These are phyloP conservation scores for Antheraea yamamai DNA, from an alignment of 2,888 invertebrate genomes.

Conservation along the genomic window DNA sequence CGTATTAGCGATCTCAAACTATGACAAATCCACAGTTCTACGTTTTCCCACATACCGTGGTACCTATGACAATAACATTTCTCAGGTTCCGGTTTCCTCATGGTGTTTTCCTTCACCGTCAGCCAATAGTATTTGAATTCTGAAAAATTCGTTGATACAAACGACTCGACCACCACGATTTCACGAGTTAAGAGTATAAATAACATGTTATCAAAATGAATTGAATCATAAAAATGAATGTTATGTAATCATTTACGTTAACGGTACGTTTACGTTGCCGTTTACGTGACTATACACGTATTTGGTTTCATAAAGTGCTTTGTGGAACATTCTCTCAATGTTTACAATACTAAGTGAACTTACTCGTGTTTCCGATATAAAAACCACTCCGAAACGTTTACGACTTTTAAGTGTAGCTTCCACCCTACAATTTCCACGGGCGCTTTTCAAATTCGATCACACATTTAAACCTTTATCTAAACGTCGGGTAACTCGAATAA, in stretches of 20 bases:
- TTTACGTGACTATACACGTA: conserved; percentile 2
- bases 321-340: background rate
- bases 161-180: too few species aligned
- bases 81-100: too few species aligned
- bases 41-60: too few species aligned
- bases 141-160: too few species aligned
- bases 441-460: conserved; percentile 22
- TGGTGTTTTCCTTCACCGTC: too few species aligned
- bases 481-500: conserved; percentile 19
- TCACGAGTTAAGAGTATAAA: too few species aligned
- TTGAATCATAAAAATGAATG: background rate
- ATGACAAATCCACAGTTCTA: too few species aligned
- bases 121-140: too few species aligned
- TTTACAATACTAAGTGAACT: conserved; percentile 10
- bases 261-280: too few species aligned
- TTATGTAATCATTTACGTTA: background rate
- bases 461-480: conserved; percentile 20
- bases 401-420: background rate
- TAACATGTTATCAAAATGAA: background rate
- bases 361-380: conserved; percentile 13
- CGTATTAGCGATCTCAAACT: too few species aligned
- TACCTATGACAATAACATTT: too few species aligned
- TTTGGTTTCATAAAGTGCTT: conserved; percentile 7
- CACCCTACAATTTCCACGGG: conserved; percentile 22
- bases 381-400: conserved; percentile 14